Evolutionary conservation across 2,888 invertebrate species (phyloP), one percentile per base, ranked within the genome.

Genomic region (Phaedon cochleariae): DNA sequence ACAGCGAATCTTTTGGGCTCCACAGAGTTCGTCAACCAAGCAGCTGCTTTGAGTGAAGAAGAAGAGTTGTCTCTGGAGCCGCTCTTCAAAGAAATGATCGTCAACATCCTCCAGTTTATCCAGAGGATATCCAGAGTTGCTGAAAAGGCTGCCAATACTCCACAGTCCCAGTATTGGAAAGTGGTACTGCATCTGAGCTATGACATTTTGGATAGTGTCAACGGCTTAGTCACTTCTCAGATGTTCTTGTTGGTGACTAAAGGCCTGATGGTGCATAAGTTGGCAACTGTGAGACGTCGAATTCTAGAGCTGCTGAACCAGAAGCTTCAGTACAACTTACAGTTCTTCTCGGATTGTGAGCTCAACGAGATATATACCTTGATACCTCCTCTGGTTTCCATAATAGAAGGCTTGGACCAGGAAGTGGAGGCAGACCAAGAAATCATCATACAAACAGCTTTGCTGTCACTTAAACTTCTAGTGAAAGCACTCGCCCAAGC

Each of bases 221-320:
- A 93, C 75, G 90, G 90, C 12, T 80, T 97, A 53, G 81, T 97
- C 12, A 92, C 95, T 0, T 89, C 92, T 0, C 86, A 89, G 17
- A 90, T 94, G 85, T 95, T 97, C 81, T 83, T 97, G 18, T 86
- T 89, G 45, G 94, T 95, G 0, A 86, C 96, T 0, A 87, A 90
- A 69, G 90, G 91, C 0, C 83, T 98, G 58, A 82, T 93, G 75
- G 86, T 88, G 54, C 92, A 95, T 77, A 88, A 90, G 41, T 80
- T 92, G 20, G 82, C 88, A 12, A 88, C 89, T 5, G 91, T 97
- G 0, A 88, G 92, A 69, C 87, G 92, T 65, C 92, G 95, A 79
- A 90, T 94, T 0, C 87, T 98, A 83, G 97, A 97, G 76, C 83
- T 98, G 41, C 84, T 98, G 0, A 95, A 94, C 75, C 87, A 88